Conservation (phyloP, 2,888 invertebrate species). For the Nomada ruficornis region DNA sequence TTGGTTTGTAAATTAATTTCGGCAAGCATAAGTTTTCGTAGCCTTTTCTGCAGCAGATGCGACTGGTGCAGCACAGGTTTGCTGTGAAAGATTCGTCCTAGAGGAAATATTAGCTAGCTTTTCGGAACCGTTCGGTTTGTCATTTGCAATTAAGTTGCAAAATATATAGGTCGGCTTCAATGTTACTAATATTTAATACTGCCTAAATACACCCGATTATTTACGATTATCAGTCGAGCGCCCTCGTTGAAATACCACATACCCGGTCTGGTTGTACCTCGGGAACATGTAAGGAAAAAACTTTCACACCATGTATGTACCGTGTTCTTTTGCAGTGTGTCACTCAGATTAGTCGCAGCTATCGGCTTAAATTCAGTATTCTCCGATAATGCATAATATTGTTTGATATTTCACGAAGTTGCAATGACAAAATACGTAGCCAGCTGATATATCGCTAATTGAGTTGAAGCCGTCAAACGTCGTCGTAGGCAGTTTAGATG, state of each 20-base stretch:
- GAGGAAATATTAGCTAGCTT: no score
- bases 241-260: constrained; percentile 11
- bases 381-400: constrained; percentile 25
- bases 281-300: constrained; percentile 70
- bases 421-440: background rate
- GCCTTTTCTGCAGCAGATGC: background rate
- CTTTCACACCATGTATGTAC: constrained; percentile 81
- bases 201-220: constrained; percentile 16
- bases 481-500: constrained; percentile 9
- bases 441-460: background rate
- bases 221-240: constrained; percentile 10
- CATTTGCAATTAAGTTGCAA: background rate
- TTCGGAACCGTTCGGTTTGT: background rate
- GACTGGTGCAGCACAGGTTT: constrained; percentile 5
- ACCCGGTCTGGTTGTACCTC: constrained; percentile 30
- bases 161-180: background rate
- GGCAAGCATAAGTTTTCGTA: background rate
- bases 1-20: constrained; percentile 36
- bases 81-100: constrained; percentile 45
- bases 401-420: background rate
- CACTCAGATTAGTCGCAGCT: constrained; percentile 41
- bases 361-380: constrained; percentile 41
- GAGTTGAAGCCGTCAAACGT: background rate
- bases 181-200: background rate
- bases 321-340: constrained; percentile 55